Conservation (phyloP, 2,113 vertebrate species). For the Dromaius novaehollandiae region DNA sequence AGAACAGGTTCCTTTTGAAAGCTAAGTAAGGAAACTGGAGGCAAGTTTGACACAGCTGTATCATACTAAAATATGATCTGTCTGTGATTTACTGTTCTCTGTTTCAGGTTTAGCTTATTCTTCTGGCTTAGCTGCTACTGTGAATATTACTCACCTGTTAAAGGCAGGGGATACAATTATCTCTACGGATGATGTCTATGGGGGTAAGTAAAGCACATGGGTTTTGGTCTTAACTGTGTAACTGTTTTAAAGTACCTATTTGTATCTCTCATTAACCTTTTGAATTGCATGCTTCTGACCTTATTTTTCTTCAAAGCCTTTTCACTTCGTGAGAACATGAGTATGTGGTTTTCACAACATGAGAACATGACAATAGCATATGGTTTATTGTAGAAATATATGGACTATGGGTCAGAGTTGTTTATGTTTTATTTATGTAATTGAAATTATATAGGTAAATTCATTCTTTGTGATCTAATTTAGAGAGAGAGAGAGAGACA, state of each 20-base stretch:
- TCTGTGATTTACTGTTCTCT: conserved; percentile 1
- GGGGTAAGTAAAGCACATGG: conserved; percentile 76
- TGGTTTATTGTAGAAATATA: background rate
- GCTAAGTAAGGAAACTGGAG: background rate
- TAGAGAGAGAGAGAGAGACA: too few relatives aligned
- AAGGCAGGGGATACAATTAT: conserved; percentile 88
- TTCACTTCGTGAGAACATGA: background rate
- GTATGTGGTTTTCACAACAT: background rate
- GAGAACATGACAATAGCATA: background rate
- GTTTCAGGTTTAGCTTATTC: conserved; percentile 86
- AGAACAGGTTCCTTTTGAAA: background rate
- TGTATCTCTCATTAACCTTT: background rate
- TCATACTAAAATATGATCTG: background rate
- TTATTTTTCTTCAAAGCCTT: background rate
- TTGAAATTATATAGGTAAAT: background rate
- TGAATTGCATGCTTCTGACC: rapidly evolving
- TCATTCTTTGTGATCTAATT: background rate
- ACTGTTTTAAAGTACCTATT: background rate
- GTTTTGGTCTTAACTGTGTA: background rate
- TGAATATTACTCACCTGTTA: conserved; percentile 88
- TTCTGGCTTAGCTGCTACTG: conserved; percentile 87
- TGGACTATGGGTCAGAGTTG: background rate
- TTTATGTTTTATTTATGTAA: background rate
- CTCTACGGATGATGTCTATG: conserved; percentile 93
- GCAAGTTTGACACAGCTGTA: background rate